Evolutionary conservation across 1,140 invertebrate species (phyloP).

Genomic region (Drosophila sturtevanti): DNA sequence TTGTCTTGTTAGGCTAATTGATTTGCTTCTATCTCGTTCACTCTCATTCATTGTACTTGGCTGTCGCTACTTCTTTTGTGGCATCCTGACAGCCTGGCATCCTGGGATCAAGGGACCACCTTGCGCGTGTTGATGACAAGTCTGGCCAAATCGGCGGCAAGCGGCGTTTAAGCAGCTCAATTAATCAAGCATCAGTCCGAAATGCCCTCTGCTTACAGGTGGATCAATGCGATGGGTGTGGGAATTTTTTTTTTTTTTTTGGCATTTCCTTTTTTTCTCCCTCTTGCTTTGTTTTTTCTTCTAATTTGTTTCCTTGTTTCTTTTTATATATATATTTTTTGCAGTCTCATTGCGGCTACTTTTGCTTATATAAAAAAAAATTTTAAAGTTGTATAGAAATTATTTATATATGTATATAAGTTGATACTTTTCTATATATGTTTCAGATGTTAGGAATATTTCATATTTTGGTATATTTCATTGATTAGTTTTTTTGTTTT

Average conservation of each 20-base stretch:
- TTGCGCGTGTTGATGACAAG: conserved; percentile 62
- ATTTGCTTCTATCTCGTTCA: conserved; percentile 46
- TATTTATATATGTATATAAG: no score
- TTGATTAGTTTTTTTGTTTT: no score
- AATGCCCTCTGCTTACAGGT: conserved; percentile 15
- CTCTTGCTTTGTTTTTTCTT: neutral
- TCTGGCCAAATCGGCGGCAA: conserved; percentile 6
- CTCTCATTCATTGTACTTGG: neutral
- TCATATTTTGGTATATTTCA: no score
- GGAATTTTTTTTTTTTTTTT: conserved; percentile 33
- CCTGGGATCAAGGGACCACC: conserved; percentile 53
- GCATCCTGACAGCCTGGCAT: conserved; percentile 9
- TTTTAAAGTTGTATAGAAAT: no score
- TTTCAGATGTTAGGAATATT: no score
- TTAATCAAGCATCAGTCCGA: conserved; percentile 62
- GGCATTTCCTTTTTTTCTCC: neutral
- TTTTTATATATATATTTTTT: conserved; percentile 2
- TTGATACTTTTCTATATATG: no score
- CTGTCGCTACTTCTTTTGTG: neutral
- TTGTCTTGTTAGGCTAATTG: conserved; percentile 80
- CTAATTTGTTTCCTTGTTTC: no score
- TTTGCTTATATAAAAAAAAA: no score
- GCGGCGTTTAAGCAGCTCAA: conserved; percentile 63
- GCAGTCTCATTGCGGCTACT: neutral
- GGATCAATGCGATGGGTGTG: conserved; percentile 34